Evolutionary conservation across 2,797 vertebrate species (phyloP).

Genomic region (Neomorphus geoffroyi): DNA sequence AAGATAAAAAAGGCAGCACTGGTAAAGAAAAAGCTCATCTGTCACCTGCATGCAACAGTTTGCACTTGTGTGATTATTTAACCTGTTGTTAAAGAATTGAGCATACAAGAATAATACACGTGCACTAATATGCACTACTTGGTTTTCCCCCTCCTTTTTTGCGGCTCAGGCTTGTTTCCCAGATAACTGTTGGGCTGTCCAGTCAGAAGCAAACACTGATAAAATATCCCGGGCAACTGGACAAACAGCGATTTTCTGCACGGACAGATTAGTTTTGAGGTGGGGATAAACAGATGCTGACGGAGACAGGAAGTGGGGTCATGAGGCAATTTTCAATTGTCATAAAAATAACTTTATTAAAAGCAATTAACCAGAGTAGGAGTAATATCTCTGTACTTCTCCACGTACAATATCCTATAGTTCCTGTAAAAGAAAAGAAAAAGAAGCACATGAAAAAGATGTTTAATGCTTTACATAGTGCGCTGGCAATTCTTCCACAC

Average conservation of each 20-base stretch:
- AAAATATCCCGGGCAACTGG: background rate
- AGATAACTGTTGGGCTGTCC: background rate
- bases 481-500: background rate
- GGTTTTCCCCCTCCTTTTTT: background rate
- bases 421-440: constrained; percentile 59
- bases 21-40: background rate
- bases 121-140: background rate
- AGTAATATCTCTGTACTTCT: background rate
- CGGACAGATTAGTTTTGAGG: background rate
- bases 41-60: background rate
- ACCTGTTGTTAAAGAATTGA: background rate
- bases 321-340: background rate
- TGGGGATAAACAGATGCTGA: background rate
- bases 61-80: background rate
- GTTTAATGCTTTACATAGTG: background rate
- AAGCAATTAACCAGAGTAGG: background rate
- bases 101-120: background rate
- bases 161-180: background rate
- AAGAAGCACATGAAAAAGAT: constrained; percentile 10
- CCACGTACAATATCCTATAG: background rate
- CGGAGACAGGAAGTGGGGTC: background rate
- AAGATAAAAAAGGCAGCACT: background rate
- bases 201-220: background rate
- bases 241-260: background rate
- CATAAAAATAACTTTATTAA: constrained; percentile 25